A percentile compares a stretch with the other conserved stretches of the same genome.
Evolutionary conservation across 2,888 invertebrate species (phyloP).

Genomic region (Tiliacea citrago): DNA sequence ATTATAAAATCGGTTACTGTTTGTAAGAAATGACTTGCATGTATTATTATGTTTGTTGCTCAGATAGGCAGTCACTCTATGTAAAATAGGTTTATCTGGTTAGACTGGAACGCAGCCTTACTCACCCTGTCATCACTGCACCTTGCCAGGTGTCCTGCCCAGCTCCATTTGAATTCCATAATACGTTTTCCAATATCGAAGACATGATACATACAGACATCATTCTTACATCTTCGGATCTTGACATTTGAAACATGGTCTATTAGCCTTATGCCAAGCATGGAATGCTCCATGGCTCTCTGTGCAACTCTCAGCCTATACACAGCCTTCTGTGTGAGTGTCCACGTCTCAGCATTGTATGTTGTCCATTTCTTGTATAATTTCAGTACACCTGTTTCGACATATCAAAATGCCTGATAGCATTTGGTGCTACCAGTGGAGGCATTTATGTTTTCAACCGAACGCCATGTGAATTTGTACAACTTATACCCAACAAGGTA

Average conservation of each 20-base stretch:
- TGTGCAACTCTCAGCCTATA: background rate
- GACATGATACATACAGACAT: too few species aligned
- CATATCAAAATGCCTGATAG: slow-evolving; percentile 93
- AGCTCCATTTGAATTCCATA: background rate
- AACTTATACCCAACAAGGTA: slow-evolving; percentile 95
- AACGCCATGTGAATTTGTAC: slow-evolving; percentile 93
- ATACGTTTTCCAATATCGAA: background rate
- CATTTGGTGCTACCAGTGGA: slow-evolving; percentile 95
- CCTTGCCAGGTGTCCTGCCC: background rate
- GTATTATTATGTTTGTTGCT: background rate
- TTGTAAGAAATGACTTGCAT: too few species aligned
- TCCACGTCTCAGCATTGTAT: too few species aligned
- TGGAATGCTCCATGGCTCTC: background rate
- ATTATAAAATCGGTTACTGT: too few species aligned
- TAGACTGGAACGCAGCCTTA: background rate
- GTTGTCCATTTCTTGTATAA: slow-evolving; percentile 9
- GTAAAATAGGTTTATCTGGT: too few species aligned
- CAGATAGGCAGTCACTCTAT: background rate
- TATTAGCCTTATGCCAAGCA: background rate
- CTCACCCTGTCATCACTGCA: background rate
- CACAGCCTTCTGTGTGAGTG: background rate
- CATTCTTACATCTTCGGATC: background rate
- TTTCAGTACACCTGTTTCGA: slow-evolving; percentile 95
- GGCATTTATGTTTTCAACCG: slow-evolving; percentile 95
- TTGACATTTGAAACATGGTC: background rate